Percentiles rank a stretch among this genome's conserved stretches.
Conservation (phyloP, 92 coral and sea anemone genomes). For the Phenganax stokvisi region DNA sequence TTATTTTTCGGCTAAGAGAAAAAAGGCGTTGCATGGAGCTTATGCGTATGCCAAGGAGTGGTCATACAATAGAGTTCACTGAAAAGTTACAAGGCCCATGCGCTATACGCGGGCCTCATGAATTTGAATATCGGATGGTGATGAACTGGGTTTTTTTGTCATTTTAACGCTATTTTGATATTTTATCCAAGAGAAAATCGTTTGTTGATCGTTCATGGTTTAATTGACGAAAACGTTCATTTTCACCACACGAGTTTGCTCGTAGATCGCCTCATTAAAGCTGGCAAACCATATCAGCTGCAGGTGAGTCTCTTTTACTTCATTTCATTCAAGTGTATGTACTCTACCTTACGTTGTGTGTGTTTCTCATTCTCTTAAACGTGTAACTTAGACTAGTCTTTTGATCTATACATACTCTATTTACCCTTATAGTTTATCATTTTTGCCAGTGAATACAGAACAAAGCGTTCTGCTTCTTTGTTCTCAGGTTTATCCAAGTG, state of each 20-base stretch:
- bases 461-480: not conserved
- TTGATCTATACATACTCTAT: too few species aligned
- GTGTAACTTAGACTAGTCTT: not conserved
- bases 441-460: too few species aligned
- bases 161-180: not conserved
- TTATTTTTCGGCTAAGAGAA: not conserved
- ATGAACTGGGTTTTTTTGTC: not conserved
- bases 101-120: too few species aligned
- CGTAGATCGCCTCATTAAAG: conserved; percentile 74
- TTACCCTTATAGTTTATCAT: too few species aligned
- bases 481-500: conserved; percentile 83
- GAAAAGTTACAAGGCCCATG: too few species aligned
- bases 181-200: conserved; percentile 68
- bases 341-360: not conserved
- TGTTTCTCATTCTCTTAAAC: not conserved
- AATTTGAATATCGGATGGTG: not conserved
- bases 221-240: conserved; percentile 97
- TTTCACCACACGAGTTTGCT: conserved; percentile 90
- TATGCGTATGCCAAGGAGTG: not conserved
- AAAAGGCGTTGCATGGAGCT: not conserved
- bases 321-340: not conserved
- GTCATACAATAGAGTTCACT: not conserved
- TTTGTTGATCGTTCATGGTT: conserved; percentile 88
- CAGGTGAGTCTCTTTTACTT: conserved; percentile 50
- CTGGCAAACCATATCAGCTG: conserved; percentile 89